phyloP scores from a whole-genome alignment of 2,797 vertebrate genomes.

The Cossypha heuglini region DNA sequence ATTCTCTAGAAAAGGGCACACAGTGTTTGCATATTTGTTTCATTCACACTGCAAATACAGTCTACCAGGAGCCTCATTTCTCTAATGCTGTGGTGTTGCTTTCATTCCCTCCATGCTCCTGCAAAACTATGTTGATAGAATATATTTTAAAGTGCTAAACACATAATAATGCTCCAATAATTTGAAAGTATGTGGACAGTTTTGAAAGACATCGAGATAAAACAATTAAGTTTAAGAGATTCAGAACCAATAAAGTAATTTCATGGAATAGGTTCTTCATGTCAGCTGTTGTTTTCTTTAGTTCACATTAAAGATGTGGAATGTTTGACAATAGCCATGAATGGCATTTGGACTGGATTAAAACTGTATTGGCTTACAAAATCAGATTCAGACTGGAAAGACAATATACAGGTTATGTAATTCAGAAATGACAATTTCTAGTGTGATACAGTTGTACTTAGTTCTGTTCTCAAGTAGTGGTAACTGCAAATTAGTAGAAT shows the following conservation, averaged over 20 bases:
- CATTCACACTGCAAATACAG: not conserved
- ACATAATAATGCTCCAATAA: not conserved
- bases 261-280: not conserved
- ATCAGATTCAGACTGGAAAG: not conserved
- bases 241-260: not conserved
- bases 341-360: slow-evolving; percentile 9
- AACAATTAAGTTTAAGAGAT: not conserved
- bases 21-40: not conserved
- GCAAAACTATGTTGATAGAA: not conserved
- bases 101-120: not conserved
- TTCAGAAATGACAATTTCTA: not conserved
- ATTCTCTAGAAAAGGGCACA: not conserved
- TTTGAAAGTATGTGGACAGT: not conserved
- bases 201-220: not conserved
- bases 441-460: not conserved
- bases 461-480: not conserved
- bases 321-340: not conserved
- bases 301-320: not conserved
- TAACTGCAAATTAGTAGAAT: not conserved
- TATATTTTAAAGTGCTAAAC: not conserved
- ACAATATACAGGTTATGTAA: not conserved
- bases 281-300: not conserved
- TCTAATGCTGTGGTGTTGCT: not conserved
- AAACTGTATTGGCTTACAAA: not conserved
- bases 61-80: not conserved